phyloP scores from a whole-genome alignment of 2,888 invertebrate species.

The Hipparchia semele region DNA sequence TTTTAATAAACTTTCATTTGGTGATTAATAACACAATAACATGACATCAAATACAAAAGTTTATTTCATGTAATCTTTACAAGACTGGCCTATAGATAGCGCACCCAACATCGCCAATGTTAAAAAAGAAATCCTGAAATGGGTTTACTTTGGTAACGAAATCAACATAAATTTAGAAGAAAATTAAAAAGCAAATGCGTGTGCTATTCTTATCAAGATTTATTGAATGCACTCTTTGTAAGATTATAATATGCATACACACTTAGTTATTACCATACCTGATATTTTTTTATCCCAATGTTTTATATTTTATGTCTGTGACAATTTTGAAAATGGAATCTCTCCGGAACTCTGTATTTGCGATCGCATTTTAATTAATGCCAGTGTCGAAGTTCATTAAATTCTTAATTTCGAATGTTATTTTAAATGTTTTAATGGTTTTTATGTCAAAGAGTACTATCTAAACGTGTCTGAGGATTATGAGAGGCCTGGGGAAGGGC shows the following conservation, averaged over 20 bases:
- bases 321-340: too few relatives aligned
- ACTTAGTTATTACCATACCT: not conserved
- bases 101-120: constrained; percentile 63
- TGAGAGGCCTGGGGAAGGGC: too few relatives aligned
- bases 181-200: constrained; percentile 47
- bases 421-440: too few relatives aligned
- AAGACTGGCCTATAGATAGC: constrained; percentile 59
- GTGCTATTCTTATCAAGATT: constrained; percentile 24
- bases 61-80: constrained; percentile 3
- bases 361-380: too few relatives aligned
- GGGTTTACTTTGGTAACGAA: constrained; percentile 77
- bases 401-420: too few relatives aligned
- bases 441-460: too few relatives aligned
- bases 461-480: too few relatives aligned
- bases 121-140: constrained; percentile 79
- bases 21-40: too few relatives aligned
- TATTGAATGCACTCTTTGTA: constrained; percentile 14
- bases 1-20: too few relatives aligned
- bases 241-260: not conserved
- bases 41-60: not conserved
- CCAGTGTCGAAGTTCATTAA: too few relatives aligned
- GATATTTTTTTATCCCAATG: not conserved
- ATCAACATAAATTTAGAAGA: constrained; percentile 76
- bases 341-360: too few relatives aligned
- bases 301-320: not conserved